phyloP scores from a whole-genome alignment of 2,797 vertebrate genomes.

The Neosilurus hyrtlii region DNA sequence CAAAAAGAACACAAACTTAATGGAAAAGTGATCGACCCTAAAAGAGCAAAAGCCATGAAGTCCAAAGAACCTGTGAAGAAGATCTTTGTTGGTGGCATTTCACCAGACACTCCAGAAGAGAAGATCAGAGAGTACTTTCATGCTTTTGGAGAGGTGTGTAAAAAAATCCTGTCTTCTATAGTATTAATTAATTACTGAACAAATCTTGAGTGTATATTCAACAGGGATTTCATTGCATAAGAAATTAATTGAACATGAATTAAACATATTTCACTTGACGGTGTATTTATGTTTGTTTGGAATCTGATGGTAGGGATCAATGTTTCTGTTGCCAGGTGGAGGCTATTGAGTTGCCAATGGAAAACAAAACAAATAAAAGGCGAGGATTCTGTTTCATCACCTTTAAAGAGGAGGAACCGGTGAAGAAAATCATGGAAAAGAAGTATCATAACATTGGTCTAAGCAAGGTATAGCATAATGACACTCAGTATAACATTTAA shows the following conservation, averaged over 20 bases:
- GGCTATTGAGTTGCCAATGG: slow-evolving; percentile 96
- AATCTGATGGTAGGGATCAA: not conserved
- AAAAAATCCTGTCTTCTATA: not conserved
- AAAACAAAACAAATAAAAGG: slow-evolving; percentile 97
- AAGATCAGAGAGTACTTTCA: slow-evolving; percentile 97
- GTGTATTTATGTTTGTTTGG: slow-evolving; percentile 1
- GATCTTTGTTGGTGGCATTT: slow-evolving; percentile 97
- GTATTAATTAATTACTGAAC: not conserved
- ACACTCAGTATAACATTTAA: not conserved
- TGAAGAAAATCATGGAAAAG: slow-evolving; percentile 98
- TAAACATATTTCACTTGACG: not conserved
- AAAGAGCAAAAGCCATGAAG: slow-evolving; percentile 99
- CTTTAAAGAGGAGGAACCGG: slow-evolving; percentile 94
- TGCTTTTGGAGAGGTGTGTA: slow-evolving; percentile 89
- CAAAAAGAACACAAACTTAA: slow-evolving; percentile 98
- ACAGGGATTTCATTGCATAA: not conserved
- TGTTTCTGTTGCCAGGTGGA: slow-evolving; percentile 80
- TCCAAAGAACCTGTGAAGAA: slow-evolving; percentile 97
- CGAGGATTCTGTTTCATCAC: slow-evolving; percentile 99
- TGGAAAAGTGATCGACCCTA: slow-evolving; percentile 97
- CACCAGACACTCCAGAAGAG: slow-evolving; percentile 95
- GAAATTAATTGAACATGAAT: not conserved
- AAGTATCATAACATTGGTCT: slow-evolving; percentile 98
- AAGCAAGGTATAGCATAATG: slow-evolving; percentile 83
- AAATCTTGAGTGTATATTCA: not conserved